phyloP scores from a whole-genome alignment of 2,888 invertebrate species.

The Idaea dimidiata region DNA sequence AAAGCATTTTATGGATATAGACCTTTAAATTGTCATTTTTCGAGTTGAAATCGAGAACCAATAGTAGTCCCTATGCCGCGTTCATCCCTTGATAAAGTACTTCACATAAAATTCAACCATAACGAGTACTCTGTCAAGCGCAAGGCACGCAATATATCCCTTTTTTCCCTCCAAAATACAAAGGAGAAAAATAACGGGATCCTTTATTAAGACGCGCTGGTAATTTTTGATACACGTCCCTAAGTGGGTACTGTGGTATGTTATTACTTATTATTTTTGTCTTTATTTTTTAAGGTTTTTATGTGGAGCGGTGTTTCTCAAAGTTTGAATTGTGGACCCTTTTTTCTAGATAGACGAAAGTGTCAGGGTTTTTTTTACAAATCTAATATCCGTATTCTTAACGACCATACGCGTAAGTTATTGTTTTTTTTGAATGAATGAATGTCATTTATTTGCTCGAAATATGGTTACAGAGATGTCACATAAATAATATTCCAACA shows the following conservation, averaged over 20 bases:
- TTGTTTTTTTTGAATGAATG: too few species aligned
- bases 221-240: constrained; percentile 1
- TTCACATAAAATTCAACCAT: constrained; percentile 61
- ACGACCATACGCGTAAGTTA: too few species aligned
- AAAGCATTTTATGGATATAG: too few species aligned
- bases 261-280: background rate
- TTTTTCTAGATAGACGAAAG: too few species aligned
- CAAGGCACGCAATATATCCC: constrained; percentile 63
- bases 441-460: too few species aligned
- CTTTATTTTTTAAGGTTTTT: background rate
- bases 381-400: too few species aligned
- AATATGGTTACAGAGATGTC: too few species aligned
- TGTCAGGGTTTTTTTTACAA: too few species aligned
- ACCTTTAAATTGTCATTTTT: background rate
- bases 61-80: constrained; percentile 25
- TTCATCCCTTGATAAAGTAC: constrained; percentile 62
- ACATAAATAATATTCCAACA: too few species aligned
- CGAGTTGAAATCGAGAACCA: constrained; percentile 21
- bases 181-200: constrained; percentile 42
- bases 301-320: background rate
- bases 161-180: constrained; percentile 34
- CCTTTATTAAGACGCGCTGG: constrained; percentile 40
- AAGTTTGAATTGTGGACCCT: background rate
- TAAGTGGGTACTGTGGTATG: background rate
- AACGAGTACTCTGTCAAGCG: constrained; percentile 67